Conservation (phyloP, 2,113 vertebrate species). For the Labeo catla region DNA sequence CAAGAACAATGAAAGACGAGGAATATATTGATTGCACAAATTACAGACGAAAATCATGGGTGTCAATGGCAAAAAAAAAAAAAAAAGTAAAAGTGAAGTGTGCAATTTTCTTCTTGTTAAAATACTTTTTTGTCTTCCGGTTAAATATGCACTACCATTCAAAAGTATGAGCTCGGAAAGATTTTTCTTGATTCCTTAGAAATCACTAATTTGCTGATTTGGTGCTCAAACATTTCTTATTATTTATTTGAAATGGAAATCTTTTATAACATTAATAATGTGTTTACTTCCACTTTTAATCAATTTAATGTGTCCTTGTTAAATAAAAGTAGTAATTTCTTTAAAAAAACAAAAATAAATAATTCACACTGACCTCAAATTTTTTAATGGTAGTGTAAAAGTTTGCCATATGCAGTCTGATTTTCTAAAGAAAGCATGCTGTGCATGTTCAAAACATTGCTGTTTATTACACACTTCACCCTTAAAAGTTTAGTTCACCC, state of each 20-base stretch:
- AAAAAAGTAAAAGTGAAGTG: conserved; percentile 1
- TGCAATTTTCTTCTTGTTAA: not conserved
- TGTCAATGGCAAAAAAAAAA: not conserved
- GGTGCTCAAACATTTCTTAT: not conserved
- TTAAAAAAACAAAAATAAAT: too few species aligned
- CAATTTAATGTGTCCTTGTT: too few species aligned
- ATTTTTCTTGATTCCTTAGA: not conserved
- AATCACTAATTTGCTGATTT: not conserved
- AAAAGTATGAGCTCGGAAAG: not conserved
- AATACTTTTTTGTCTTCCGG: not conserved
- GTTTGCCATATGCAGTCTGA: not conserved
- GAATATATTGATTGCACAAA: not conserved
- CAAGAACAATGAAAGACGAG: not conserved
- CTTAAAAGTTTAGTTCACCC: conserved; percentile 9
- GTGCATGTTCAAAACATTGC: not conserved
- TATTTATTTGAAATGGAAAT: not conserved
- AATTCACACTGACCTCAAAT: not conserved
- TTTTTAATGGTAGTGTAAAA: not conserved
- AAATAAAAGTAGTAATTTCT: too few species aligned
- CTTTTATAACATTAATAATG: too few species aligned
- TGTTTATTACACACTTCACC: conserved; percentile 30
- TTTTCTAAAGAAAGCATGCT: not conserved
- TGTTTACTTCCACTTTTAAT: too few species aligned
- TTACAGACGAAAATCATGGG: not conserved
- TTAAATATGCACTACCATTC: not conserved